Percentiles rank a stretch among this genome's conserved stretches.
Evolutionary conservation across 2,113 vertebrate genomes (phyloP).

Genomic region (Siniperca chuatsi): DNA sequence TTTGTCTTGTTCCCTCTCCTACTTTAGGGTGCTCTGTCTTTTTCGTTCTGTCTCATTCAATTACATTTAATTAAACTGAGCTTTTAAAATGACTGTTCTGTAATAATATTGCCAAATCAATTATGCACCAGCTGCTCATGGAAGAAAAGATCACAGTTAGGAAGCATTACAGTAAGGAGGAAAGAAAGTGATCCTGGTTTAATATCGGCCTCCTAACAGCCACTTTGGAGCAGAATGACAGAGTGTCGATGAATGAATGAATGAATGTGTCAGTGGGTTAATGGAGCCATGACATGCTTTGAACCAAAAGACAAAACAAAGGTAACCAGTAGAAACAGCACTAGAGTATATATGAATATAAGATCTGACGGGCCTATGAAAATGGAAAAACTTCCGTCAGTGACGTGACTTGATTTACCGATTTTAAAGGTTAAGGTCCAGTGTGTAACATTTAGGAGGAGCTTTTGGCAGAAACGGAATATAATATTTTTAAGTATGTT

Average conservation of each 20-base stretch:
- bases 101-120: constrained; percentile 5
- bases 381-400: background rate
- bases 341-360: background rate
- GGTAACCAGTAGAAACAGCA: background rate
- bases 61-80: background rate
- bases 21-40: background rate
- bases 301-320: background rate
- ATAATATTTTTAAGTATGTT: too few species aligned
- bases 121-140: background rate
- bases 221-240: background rate
- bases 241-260: background rate
- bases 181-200: background rate
- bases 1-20: background rate
- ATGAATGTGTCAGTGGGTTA: background rate
- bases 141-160: background rate
- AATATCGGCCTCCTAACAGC: background rate
- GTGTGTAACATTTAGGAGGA: too few species aligned
- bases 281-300: background rate
- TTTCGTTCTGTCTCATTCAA: background rate
- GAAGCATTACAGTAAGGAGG: background rate
- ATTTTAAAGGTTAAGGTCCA: too few species aligned
- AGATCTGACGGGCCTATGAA: background rate
- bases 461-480: too few species aligned
- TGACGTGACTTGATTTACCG: too few species aligned
- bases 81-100: background rate